A percentile compares a stretch with the other conserved stretches of the same genome.
Evolutionary conservation across 2,113 vertebrate species (phyloP).

Genomic region (Sylvicapra grimmia): DNA sequence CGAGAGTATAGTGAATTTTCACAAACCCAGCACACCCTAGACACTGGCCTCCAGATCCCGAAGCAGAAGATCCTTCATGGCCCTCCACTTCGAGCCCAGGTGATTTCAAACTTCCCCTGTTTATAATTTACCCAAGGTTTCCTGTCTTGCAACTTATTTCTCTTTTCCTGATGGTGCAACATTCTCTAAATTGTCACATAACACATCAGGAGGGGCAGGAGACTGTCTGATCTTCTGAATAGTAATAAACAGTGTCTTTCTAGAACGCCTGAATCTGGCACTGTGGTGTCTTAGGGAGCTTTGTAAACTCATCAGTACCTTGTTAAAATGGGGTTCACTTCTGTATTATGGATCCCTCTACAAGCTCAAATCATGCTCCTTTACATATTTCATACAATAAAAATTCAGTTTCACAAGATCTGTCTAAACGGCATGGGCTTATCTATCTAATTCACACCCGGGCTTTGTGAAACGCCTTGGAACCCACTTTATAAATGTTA

Average conservation of each 20-base stretch:
- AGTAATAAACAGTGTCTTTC: not conserved
- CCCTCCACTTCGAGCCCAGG: not conserved
- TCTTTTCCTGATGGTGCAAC: not conserved
- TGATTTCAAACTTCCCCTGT: not conserved
- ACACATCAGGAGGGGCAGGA: not conserved
- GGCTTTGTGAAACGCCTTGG: not conserved
- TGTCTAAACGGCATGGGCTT: not conserved
- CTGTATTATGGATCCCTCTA: not conserved
- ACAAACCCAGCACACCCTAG: not conserved
- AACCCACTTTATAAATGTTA: not conserved
- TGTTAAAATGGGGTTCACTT: not conserved
- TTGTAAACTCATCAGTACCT: not conserved
- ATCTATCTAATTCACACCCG: not conserved
- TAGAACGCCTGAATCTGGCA: not conserved
- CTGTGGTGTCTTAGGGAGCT: not conserved
- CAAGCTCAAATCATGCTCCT: not conserved
- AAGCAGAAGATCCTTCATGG: not conserved
- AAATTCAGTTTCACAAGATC: not conserved
- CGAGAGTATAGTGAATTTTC: not conserved
- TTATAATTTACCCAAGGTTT: not conserved
- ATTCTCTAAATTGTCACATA: not conserved
- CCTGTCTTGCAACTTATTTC: not conserved
- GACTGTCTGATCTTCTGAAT: not conserved
- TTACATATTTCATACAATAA: not conserved
- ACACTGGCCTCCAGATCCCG: not conserved